These are phyloP conservation scores for Drosophila pruinosa DNA, from an alignment of 1,140 invertebrate species.

Conservation along the genomic window DNA sequence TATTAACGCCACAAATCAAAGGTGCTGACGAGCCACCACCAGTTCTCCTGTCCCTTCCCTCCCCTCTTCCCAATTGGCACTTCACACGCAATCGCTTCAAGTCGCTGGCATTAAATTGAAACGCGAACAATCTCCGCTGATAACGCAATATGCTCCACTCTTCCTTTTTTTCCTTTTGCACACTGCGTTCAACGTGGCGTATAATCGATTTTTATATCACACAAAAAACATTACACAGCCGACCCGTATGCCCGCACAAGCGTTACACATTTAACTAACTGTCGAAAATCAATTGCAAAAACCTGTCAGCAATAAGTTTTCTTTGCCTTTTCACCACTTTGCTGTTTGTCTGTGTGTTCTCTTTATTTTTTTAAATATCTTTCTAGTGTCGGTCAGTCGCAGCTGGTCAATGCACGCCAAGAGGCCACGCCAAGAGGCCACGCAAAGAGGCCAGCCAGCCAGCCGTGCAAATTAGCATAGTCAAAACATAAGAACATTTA, in stretches of 20 bases:
- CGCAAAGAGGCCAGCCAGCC: too few species aligned
- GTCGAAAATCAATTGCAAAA: constrained; percentile 60
- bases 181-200: constrained; percentile 67
- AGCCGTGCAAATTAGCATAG: too few species aligned
- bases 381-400: not conserved
- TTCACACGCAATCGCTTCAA: constrained; percentile 38
- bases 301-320: constrained; percentile 24
- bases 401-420: constrained; percentile 50
- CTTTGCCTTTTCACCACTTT: not conserved
- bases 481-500: constrained; percentile 31
- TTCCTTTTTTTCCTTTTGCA: constrained; percentile 14
- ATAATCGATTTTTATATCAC: constrained; percentile 71
- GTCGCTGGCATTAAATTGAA: constrained; percentile 74
- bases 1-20: constrained; percentile 58
- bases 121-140: constrained; percentile 33
- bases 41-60: not conserved
- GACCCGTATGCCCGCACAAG: constrained; percentile 10
- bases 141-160: constrained; percentile 31
- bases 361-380: not conserved
- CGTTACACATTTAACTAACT: constrained; percentile 52
- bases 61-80: constrained; percentile 48
- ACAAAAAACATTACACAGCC: constrained; percentile 24
- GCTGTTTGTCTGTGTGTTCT: too few species aligned
- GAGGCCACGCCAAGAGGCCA: constrained; percentile 38
- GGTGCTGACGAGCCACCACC: constrained; percentile 1